Conservation (phyloP, 2,888 invertebrate genomes). For the Caenorhabditis imperialis region DNA sequence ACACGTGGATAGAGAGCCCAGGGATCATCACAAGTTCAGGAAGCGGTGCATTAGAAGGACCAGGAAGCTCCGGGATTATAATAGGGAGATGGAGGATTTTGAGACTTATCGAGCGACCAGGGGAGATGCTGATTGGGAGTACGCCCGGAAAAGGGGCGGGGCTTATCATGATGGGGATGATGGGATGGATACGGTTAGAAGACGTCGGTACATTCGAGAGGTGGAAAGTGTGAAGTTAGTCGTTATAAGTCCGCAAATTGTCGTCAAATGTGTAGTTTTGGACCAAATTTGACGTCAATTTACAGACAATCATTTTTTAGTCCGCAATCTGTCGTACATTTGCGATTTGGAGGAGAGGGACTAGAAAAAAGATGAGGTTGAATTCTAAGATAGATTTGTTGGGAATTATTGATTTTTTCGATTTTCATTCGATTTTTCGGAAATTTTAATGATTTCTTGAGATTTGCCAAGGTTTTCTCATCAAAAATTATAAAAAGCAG, state of each 20-base stretch:
- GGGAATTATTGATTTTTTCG: no score
- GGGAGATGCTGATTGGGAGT: conserved; percentile 57
- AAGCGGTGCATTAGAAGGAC: conserved; percentile 29
- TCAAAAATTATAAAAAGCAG: no score
- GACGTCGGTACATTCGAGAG: conserved; percentile 66
- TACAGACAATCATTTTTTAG: no score
- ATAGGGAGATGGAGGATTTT: conserved; percentile 41
- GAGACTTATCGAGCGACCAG: conserved; percentile 19
- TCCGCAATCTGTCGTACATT: no score
- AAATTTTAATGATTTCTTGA: no score
- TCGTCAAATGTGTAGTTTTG: no score
- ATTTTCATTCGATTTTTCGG: no score
- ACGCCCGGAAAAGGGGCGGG: conserved; percentile 56
- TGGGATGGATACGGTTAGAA: conserved; percentile 51
- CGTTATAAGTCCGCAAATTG: not conserved
- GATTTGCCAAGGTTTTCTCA: no score
- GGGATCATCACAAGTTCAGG: conserved; percentile 38
- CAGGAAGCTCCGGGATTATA: conserved; percentile 18
- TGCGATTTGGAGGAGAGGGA: no score
- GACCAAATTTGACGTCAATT: no score
- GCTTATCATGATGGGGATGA: conserved; percentile 60
- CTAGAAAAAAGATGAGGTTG: no score
- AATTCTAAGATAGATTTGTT: no score
- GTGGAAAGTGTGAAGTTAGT: conserved; percentile 42
- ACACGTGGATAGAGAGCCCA: conserved; percentile 39